A percentile compares a stretch with the other conserved stretches of the same genome.
Evolutionary conservation across 2,113 vertebrate species (phyloP).

Genomic region (Clarias macrocephalus): DNA sequence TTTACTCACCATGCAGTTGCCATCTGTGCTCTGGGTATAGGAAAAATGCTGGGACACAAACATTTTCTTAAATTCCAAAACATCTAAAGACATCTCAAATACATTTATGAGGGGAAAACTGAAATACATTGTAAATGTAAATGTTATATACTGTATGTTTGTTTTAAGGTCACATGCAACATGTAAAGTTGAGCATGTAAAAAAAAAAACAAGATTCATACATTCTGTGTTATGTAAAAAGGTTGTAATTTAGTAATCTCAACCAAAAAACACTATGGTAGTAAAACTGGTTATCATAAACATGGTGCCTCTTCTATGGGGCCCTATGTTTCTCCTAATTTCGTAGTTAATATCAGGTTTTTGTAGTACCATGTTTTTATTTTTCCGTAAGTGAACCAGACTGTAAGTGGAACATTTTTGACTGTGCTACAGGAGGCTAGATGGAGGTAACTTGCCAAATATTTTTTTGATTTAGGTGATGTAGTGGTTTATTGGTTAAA

Average conservation of each 20-base stretch:
- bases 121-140: slow-evolving; percentile 33
- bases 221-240: neutral
- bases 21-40: slow-evolving; percentile 47
- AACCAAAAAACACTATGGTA: slow-evolving; percentile 16
- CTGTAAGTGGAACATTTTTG: slow-evolving; percentile 42
- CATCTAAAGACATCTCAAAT: slow-evolving; percentile 48
- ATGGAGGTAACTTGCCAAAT: slow-evolving; percentile 66
- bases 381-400: slow-evolving; percentile 65
- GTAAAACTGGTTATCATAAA: neutral
- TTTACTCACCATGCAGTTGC: slow-evolving; percentile 38
- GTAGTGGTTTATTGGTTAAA: too few relatives aligned
- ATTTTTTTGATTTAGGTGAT: neutral
- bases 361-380: neutral
- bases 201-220: neutral
- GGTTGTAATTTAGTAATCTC: neutral
- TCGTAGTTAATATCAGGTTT: neutral
- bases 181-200: slow-evolving; percentile 14
- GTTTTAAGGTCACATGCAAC: neutral
- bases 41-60: slow-evolving; percentile 67
- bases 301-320: neutral
- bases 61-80: slow-evolving; percentile 58
- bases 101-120: slow-evolving; percentile 11
- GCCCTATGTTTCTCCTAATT: neutral
- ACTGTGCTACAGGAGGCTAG: slow-evolving; percentile 67
- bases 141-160: neutral